Conservation (phyloP, 2,888 invertebrate genomes). For the Tinea pellionella region DNA sequence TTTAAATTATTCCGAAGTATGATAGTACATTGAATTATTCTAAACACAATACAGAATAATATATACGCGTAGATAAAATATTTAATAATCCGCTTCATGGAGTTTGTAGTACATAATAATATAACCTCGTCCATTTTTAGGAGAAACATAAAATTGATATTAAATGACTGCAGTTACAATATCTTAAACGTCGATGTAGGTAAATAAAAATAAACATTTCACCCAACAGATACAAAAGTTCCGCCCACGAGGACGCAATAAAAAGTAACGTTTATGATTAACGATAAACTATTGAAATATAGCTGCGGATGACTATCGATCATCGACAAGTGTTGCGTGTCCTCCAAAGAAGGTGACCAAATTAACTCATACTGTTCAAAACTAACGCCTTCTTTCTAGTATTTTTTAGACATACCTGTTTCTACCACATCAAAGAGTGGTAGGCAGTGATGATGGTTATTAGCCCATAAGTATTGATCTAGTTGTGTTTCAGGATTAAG, state of each 20-base stretch:
- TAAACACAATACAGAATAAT: background rate
- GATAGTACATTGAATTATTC: background rate
- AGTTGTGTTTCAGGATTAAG: too few relatives aligned
- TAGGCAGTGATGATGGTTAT: too few relatives aligned
- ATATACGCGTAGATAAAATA: background rate
- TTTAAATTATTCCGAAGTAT: background rate
- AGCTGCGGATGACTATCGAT: conserved; percentile 11
- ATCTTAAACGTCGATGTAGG: conserved; percentile 10
- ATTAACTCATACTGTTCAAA: background rate
- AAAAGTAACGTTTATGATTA: conserved; percentile 16
- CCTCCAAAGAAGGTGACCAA: background rate
- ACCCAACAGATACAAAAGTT: conserved; percentile 6
- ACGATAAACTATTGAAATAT: conserved; percentile 16
- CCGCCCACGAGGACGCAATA: conserved; percentile 15
- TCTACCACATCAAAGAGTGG: too few relatives aligned
- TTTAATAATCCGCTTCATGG: background rate
- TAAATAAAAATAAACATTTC: conserved; percentile 14
- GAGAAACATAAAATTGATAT: conserved; percentile 1
- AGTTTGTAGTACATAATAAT: background rate
- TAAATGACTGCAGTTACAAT: conserved; percentile 10
- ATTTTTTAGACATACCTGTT: too few relatives aligned
- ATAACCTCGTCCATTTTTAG: conserved; percentile 6
- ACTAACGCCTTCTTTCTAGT: too few relatives aligned
- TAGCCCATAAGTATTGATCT: too few relatives aligned
- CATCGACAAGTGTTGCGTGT: conserved; percentile 11